Conservation (phyloP, 64 coral and sea anemone species). For the Montipora sp. region DNA sequence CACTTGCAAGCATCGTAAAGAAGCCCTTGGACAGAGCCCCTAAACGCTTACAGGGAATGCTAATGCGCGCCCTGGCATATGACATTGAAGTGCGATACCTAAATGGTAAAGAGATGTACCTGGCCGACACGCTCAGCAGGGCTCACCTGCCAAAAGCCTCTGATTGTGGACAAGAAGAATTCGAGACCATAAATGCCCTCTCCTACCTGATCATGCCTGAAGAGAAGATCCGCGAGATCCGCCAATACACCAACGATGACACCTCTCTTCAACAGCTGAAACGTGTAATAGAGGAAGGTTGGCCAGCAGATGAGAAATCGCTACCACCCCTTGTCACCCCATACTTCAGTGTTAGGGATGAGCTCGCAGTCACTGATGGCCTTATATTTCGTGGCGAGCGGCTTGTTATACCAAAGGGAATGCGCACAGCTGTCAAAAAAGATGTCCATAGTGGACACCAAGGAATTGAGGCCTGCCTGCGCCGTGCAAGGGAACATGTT, state of each 20-base stretch:
- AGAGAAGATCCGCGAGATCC: not conserved
- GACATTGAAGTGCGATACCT: not conserved
- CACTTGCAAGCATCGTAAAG: not conserved
- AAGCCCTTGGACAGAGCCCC: not conserved
- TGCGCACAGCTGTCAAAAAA: not conserved
- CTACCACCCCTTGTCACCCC: not conserved
- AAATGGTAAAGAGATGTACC: not conserved
- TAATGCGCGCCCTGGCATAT: not conserved
- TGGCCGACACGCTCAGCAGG: not conserved
- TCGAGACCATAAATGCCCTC: not conserved
- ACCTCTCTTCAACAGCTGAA: too few species aligned
- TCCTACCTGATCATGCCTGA: not conserved
- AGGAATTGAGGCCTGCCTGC: not conserved
- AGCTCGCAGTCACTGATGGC: not conserved
- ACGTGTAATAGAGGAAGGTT: too few species aligned
- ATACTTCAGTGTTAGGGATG: not conserved
- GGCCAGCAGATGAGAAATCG: not conserved
- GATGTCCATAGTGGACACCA: not conserved
- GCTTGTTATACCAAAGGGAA: not conserved
- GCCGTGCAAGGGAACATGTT: too few species aligned
- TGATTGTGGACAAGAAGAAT: not conserved
- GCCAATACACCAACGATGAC: constrained; percentile 2
- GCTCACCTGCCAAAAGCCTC: not conserved
- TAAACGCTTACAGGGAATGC: not conserved
- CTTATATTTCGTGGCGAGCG: not conserved